phyloP scores from a whole-genome alignment of 2,113 vertebrate species.

The Callorhinus ursinus region DNA sequence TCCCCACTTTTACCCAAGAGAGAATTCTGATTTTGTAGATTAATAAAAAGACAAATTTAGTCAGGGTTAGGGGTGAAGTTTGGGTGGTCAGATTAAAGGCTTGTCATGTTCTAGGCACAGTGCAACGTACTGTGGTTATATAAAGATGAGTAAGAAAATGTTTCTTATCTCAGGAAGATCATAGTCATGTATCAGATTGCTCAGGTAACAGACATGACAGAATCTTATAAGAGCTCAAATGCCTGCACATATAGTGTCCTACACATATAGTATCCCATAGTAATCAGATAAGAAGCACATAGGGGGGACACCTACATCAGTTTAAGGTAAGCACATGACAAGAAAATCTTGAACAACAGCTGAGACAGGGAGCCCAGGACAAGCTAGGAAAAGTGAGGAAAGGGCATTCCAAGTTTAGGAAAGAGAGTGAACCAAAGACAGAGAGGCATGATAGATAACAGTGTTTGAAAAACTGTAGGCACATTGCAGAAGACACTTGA shows the following conservation, averaged over 20 bases:
- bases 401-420: background rate
- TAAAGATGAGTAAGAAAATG: background rate
- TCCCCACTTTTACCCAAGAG: background rate
- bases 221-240: background rate
- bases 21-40: background rate
- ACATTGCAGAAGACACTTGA: background rate
- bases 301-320: background rate
- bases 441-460: background rate
- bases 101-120: background rate
- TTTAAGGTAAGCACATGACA: background rate
- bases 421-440: background rate
- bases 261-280: fast-evolving
- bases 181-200: background rate
- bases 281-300: background rate
- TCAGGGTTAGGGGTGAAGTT: background rate
- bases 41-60: background rate
- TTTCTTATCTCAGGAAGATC: background rate
- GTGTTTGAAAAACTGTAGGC: background rate
- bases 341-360: background rate
- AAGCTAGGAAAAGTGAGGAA: background rate
- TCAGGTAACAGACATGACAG: background rate
- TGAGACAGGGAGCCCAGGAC: background rate
- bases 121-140: background rate
- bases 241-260: background rate
- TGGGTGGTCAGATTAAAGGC: fast-evolving